Evolutionary conservation across 2,113 vertebrate genomes (phyloP).

Genomic region (Myiozetetes cayanensis): DNA sequence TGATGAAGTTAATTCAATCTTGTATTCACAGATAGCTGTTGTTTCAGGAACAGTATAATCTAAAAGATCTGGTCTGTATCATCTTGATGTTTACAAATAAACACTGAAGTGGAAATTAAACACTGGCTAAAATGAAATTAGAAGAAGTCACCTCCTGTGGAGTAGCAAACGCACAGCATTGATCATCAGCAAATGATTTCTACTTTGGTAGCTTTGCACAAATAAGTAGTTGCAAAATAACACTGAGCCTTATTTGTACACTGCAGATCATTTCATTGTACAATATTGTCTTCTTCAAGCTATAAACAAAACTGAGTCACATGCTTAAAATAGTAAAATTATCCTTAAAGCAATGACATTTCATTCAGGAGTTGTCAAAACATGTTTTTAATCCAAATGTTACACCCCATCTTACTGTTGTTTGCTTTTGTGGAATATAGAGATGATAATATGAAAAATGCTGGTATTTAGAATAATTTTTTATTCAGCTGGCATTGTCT

Average conservation of each 20-base stretch:
- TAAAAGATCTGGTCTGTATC: slow-evolving; percentile 7
- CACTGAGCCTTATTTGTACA: background rate
- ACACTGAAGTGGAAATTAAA: slow-evolving; percentile 17
- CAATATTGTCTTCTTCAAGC: background rate
- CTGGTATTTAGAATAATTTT: background rate
- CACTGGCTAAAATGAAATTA: slow-evolving; percentile 10
- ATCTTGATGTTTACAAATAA: slow-evolving; percentile 42
- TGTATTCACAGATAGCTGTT: background rate
- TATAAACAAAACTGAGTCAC: background rate
- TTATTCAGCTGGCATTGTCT: background rate
- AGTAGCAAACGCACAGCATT: background rate
- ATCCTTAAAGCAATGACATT: background rate
- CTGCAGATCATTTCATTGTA: background rate
- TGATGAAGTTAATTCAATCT: slow-evolving; percentile 36
- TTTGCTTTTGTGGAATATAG: background rate
- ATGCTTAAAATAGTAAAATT: background rate
- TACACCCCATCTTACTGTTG: background rate
- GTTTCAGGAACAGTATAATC: slow-evolving; percentile 4
- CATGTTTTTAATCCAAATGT: background rate
- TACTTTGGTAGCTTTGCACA: background rate
- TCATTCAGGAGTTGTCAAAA: background rate
- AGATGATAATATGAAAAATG: background rate
- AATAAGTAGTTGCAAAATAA: background rate
- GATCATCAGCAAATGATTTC: background rate
- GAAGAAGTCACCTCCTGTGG: background rate